Conservation (phyloP, 1,140 invertebrate species). For the Papilio helenus region DNA sequence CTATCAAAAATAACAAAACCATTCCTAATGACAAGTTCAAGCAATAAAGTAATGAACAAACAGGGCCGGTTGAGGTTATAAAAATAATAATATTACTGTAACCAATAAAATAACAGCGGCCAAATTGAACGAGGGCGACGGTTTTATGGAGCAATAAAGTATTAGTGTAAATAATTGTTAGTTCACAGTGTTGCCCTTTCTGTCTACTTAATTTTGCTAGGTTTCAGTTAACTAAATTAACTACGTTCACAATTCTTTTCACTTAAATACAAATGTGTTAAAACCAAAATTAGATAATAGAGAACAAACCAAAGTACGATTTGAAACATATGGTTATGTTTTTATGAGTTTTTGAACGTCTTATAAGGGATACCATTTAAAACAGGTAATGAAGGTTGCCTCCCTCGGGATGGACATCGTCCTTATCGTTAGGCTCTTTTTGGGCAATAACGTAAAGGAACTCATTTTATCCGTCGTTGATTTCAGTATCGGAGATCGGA, state of each 20-base stretch:
- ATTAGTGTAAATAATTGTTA: constrained; percentile 41
- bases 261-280: neutral
- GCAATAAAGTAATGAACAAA: constrained; percentile 56
- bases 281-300: neutral
- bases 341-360: neutral
- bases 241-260: neutral
- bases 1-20: constrained; percentile 36
- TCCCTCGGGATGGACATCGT: constrained; percentile 27
- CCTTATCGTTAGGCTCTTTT: constrained; percentile 34
- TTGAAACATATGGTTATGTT: neutral
- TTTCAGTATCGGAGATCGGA: constrained; percentile 10
- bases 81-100: constrained; percentile 63
- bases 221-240: neutral
- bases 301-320: neutral
- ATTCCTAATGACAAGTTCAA: constrained; percentile 31
- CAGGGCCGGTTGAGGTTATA: constrained; percentile 57
- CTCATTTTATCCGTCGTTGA: constrained; percentile 38
- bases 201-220: neutral
- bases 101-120: constrained; percentile 54
- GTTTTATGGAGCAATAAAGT: constrained; percentile 65
- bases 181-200: constrained; percentile 12
- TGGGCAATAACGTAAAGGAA: constrained; percentile 24
- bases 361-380: constrained; percentile 8
- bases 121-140: constrained; percentile 61
- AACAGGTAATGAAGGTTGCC: constrained; percentile 2